Conservation (phyloP, 2,888 invertebrate species). For the Harmothoe impar region DNA sequence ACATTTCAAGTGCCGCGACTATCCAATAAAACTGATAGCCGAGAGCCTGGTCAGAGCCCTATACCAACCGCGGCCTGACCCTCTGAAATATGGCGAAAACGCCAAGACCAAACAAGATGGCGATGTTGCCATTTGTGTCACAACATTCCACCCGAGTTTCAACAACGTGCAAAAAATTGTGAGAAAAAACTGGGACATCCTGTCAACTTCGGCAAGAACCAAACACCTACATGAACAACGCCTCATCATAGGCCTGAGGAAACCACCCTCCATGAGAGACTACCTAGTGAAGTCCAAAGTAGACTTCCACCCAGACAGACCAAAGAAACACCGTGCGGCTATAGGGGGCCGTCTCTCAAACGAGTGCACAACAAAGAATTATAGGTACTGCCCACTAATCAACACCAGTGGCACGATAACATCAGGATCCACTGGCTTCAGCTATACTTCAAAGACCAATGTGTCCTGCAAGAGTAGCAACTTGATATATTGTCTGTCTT, state of each 20-base stretch:
- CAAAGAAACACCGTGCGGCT: background rate
- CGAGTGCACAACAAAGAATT: too few species aligned
- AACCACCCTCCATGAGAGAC: background rate
- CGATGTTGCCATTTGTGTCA: background rate
- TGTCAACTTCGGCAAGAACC: too few species aligned
- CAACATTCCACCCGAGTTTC: too few species aligned
- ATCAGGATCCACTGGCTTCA: too few species aligned
- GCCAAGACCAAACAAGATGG: background rate
- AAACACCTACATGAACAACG: background rate
- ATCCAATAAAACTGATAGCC: too few species aligned
- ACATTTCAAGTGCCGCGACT: too few species aligned
- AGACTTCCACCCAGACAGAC: background rate
- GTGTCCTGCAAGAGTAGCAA: background rate
- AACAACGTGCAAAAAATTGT: too few species aligned
- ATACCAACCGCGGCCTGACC: background rate
- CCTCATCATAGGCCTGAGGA: background rate
- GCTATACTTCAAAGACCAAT: background rate
- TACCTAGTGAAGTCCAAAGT: background rate
- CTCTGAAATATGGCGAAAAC: background rate
- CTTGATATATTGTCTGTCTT: background rate
- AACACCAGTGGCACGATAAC: background rate
- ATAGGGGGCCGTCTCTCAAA: background rate
- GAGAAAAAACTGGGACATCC: too few species aligned
- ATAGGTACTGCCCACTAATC: background rate
- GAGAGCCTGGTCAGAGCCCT: too few species aligned